Percentiles rank a stretch among this genome's conserved stretches.
These are phyloP conservation scores for Nycticorax nycticorax DNA, from an alignment of 2,113 vertebrate genomes.

Conservation along the genomic window DNA sequence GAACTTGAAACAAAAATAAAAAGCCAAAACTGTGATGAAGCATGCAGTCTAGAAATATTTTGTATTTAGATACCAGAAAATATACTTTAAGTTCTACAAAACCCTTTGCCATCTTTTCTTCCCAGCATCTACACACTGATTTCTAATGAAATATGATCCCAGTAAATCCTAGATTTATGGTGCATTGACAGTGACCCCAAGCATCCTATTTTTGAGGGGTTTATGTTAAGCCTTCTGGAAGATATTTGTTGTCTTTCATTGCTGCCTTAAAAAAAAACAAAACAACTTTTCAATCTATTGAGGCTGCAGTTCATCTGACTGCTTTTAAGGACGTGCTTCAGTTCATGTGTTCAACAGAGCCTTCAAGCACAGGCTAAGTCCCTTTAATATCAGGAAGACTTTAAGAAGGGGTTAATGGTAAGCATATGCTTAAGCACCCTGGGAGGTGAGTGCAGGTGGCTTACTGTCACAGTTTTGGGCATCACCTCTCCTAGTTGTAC, in stretches of 20 bases:
- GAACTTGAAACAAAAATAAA: not conserved
- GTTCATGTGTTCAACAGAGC: not conserved
- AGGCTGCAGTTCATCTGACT: not conserved
- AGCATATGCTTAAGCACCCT: not conserved
- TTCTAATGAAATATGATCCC: not conserved
- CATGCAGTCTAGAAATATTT: not conserved
- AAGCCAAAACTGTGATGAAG: not conserved
- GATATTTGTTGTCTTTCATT: not conserved
- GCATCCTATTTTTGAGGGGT: not conserved
- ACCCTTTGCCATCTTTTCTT: not conserved
- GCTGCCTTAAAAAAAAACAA: not conserved
- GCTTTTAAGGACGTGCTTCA: rapidly evolving
- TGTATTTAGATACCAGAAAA: not conserved
- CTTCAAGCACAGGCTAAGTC: not conserved
- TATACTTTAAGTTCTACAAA: not conserved
- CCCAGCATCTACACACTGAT: not conserved
- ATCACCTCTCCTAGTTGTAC: not conserved
- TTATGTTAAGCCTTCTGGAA: not conserved
- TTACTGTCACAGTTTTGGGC: not conserved
- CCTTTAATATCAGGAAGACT: not conserved
- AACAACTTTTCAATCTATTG: not conserved
- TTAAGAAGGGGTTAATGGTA: not conserved
- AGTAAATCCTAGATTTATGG: not conserved
- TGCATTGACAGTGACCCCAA: not conserved
- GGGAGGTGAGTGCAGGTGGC: not conserved